These are phyloP conservation scores for Edolisoma coerulescens DNA, from an alignment of 2,113 vertebrate genomes.

Conservation along the genomic window DNA sequence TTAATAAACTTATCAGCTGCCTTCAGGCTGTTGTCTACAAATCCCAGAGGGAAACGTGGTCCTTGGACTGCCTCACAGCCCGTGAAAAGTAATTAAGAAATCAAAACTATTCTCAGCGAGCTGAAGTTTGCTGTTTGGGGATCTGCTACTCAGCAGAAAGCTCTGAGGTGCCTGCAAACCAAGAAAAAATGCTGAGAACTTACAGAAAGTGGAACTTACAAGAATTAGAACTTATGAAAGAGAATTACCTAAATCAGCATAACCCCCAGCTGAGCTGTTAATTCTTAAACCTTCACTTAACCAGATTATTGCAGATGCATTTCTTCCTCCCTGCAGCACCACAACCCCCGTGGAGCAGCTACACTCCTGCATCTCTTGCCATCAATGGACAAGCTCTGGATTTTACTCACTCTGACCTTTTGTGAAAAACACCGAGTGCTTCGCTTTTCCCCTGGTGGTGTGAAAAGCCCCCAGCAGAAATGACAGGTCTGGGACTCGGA, in stretches of 20 bases:
- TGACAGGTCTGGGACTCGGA: not conserved
- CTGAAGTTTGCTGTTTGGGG: not conserved
- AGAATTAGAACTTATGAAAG: not conserved
- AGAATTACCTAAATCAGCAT: not conserved
- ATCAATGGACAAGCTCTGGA: not conserved
- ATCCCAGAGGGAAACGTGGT: not conserved
- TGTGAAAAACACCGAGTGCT: not conserved
- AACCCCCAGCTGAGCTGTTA: not conserved
- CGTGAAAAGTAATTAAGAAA: conserved; percentile 40
- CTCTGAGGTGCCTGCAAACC: not conserved
- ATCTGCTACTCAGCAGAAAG: not conserved
- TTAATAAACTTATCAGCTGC: conserved; percentile 47
- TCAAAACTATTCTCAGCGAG: not conserved
- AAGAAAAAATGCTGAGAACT: not conserved
- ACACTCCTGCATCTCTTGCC: not conserved
- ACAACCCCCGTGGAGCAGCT: accelerated
- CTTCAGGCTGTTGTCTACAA: conserved; percentile 8
- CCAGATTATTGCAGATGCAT: not conserved
- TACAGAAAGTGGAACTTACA: not conserved
- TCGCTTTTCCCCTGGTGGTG: not conserved
- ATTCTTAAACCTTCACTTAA: not conserved
- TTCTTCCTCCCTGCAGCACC: not conserved
- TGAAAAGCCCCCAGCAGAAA: not conserved
- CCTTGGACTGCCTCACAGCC: not conserved
- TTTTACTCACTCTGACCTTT: not conserved